These are phyloP conservation scores for Rhamnusium bicolor DNA, from an alignment of 2,888 invertebrate species.

Conservation along the genomic window DNA sequence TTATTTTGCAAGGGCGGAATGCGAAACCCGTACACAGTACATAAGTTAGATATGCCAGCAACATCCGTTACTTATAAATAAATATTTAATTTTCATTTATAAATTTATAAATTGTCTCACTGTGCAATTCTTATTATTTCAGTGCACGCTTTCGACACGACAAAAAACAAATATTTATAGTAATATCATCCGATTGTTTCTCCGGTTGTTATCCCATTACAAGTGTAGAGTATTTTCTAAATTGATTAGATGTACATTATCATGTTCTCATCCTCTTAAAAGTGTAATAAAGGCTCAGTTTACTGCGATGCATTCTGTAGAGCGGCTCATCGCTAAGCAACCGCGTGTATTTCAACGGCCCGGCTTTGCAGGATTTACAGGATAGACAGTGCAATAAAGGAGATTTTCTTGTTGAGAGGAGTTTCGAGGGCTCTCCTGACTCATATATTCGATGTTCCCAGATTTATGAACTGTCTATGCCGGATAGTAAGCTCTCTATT, in stretches of 20 bases:
- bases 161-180: not conserved
- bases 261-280: slow-evolving; percentile 64
- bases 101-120: too few species aligned
- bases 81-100: too few species aligned
- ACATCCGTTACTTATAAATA: too few species aligned
- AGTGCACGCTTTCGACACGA: not conserved
- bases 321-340: slow-evolving; percentile 62
- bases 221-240: slow-evolving; percentile 44
- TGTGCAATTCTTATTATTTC: too few species aligned
- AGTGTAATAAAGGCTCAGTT: slow-evolving; percentile 65
- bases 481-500: slow-evolving; percentile 32
- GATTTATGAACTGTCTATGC: slow-evolving; percentile 65
- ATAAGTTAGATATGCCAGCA: too few species aligned
- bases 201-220: slow-evolving; percentile 35
- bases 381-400: slow-evolving; percentile 65
- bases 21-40: too few species aligned
- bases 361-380: slow-evolving; percentile 62
- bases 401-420: slow-evolving; percentile 72
- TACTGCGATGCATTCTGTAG: slow-evolving; percentile 54
- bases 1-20: too few species aligned
- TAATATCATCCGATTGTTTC: slow-evolving; percentile 1
- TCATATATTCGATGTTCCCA: slow-evolving; percentile 68
- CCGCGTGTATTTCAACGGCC: slow-evolving; percentile 50
- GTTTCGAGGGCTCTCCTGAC: slow-evolving; percentile 67
- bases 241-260: slow-evolving; percentile 55